These are phyloP conservation scores for Drosophila rufa DNA, from an alignment of 1,140 invertebrate genomes.

Conservation along the genomic window DNA sequence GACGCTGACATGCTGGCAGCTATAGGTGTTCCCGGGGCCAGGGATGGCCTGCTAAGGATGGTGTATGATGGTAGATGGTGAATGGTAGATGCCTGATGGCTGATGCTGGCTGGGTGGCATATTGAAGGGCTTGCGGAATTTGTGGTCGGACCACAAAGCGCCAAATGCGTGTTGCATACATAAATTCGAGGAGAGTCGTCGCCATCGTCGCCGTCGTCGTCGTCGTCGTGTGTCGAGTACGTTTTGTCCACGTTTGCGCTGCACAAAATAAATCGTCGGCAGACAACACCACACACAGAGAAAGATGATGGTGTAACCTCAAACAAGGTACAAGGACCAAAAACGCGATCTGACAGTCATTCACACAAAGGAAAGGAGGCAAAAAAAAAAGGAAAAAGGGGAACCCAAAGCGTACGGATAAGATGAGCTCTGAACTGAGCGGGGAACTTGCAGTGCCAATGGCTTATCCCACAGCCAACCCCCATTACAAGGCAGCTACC, in stretches of 20 bases:
- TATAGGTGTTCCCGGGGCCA: constrained; percentile 9
- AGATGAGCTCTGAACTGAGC: constrained; percentile 7
- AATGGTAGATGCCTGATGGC: constrained; percentile 2
- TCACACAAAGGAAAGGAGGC: constrained; percentile 5
- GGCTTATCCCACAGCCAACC: constrained; percentile 2
- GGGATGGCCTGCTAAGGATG: background rate
- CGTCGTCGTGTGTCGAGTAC: constrained; percentile 9
- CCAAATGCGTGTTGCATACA: constrained; percentile 61
- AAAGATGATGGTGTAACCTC: constrained; percentile 11
- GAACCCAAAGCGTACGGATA: background rate
- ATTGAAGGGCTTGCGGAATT: constrained; percentile 35
- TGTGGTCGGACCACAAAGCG: constrained; percentile 42
- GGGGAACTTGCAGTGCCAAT: constrained; percentile 3
- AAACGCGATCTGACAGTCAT: constrained; percentile 22
- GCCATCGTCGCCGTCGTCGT: background rate
- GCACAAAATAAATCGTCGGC: constrained; percentile 55
- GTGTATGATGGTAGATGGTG: constrained; percentile 1
- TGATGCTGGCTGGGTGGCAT: background rate
- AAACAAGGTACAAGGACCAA: constrained; percentile 22
- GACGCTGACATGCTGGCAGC: constrained; percentile 28
- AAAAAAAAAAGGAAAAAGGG: background rate
- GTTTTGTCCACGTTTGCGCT: constrained; percentile 46
- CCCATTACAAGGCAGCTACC: background rate
- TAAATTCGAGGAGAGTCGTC: constrained; percentile 38
- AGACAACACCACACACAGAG: constrained; percentile 12